Conservation (phyloP, 1,140 invertebrate species). For the Pectinophora gossypiella region DNA sequence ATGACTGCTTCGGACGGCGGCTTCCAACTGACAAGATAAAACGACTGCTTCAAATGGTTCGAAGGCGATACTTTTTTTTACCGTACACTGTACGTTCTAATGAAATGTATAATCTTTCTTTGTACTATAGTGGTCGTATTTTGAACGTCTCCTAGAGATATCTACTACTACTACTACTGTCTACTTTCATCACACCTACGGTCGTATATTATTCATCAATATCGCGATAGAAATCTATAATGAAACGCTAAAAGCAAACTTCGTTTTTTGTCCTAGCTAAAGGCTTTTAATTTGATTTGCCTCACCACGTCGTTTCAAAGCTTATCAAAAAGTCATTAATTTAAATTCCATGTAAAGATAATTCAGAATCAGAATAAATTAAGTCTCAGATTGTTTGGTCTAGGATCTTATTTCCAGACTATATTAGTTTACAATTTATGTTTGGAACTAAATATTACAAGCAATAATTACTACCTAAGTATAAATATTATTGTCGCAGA, state of each 20-base stretch:
- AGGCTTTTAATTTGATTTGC: background rate
- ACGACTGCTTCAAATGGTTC: constrained; percentile 27
- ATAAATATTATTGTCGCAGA: too few species aligned
- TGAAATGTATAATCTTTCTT: constrained; percentile 45
- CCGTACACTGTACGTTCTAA: constrained; percentile 28
- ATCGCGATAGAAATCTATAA: background rate
- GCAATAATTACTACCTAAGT: too few species aligned
- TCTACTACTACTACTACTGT: too few species aligned
- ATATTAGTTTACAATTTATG: background rate
- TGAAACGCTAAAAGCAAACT: background rate
- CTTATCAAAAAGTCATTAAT: constrained; percentile 1
- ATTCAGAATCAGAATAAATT: background rate
- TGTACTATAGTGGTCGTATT: constrained; percentile 14
- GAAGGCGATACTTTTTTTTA: constrained; percentile 29
- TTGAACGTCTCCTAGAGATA: constrained; percentile 1
- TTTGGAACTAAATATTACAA: too few species aligned
- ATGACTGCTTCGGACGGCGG: constrained; percentile 39
- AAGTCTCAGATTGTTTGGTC: background rate
- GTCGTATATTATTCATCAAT: background rate
- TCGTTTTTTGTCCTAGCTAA: too few species aligned
- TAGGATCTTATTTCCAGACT: background rate
- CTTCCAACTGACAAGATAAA: constrained; percentile 46
- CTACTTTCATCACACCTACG: background rate
- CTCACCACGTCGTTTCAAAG: background rate
- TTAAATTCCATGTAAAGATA: background rate